Base-by-base conservation (phyloP, 2,888 invertebrate genomes). In the Papilio protenor region DNA sequence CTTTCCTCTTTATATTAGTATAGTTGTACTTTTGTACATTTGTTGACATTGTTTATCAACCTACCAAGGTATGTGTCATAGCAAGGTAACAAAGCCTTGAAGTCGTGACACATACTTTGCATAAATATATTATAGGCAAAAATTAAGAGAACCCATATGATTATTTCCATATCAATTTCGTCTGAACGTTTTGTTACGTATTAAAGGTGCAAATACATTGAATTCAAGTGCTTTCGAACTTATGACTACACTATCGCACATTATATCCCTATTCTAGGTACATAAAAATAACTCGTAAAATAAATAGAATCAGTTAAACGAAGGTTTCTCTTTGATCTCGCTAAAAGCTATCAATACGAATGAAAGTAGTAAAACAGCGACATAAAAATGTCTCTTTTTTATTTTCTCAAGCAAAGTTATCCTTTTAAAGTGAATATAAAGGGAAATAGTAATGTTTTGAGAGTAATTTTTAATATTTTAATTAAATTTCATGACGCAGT, bases 301-400 rank as follows among this genome's bases (percentile, higher is more conserved):
- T 55, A 55, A 55, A n/a, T 55, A 55, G 55, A 55, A 55, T 55
- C n/a, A 55, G 55, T 55, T 55, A 55, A 55, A 55, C 8, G 55
- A 21, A 55, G 55, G 55, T 55, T 55, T 55, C 55, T n/a, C n/a
- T 55, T n/a, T 55, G 55, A 55, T 55, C n/a, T n/a, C 16, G 52
- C 52, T 52, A n/a, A 52, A 52, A 52, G 52, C 52, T 18, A 52
- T 52, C 52, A 55, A 55, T 55, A 55, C 55, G 55, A 55, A 55
- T 55, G 55, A 55, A 18, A 55, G 55, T 55, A 6, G 18, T 55
- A 55, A 55, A 55, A 55, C 18, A 0, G n/a, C 55, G 6, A 55
- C 55, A 21, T 55, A 18, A 8, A 55, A 55, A 55, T 55, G 55
- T 55, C 8, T 18, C n/a, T 55, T 12, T n/a, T 55, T 55, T 55